Evolutionary conservation across 2,888 invertebrate species (phyloP), one percentile per base, ranked within the genome.

Genomic region (Cerastoderma edule): DNA sequence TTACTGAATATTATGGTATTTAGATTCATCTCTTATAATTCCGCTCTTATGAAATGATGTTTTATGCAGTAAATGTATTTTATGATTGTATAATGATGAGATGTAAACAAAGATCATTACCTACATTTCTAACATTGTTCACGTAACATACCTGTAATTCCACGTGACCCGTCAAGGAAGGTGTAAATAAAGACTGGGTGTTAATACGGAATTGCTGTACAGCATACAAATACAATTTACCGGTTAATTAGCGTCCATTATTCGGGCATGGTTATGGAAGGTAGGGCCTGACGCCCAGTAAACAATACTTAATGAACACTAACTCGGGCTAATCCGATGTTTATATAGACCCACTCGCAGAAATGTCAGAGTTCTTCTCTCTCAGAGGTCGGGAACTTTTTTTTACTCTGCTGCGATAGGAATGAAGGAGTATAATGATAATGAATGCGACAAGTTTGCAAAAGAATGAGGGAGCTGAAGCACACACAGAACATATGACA

Each of bases 211-310:
- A n/a, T 6, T 10, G 22, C 60, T 60, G 60, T 60, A 19, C 27
- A 35, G 30, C 60, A 60, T 60, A 60, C 60, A 60, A 60, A 60
- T 60, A 60, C 60, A 60, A 60, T 60, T 60, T 60, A 22, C 39
- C 8, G 22, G 32, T 24, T 28, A 60, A 60, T 60, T 60, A 60
- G 22, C 2, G 24, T 39, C 60, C 60, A 60, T 60, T 60, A 60
- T 22, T 60, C 39, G 35, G 13, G 39, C 60, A 24, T 60, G 24
- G 39, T 60, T 60, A 35, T 6, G 39, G 27, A 60, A 60, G 60
- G 35, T 60, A 39, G n/a, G 24, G 2, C 60, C 39, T n/a, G 39
- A 60, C 60, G 60, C 60, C 60, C 39, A 24, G 60, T 60, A 60
- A 60, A 60, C 60, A 60, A 60, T 60, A 27, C 60, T 60, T 60